These are phyloP conservation scores for Pituophis catenifer DNA, from an alignment of 2,113 vertebrate genomes.

Conservation along the genomic window DNA sequence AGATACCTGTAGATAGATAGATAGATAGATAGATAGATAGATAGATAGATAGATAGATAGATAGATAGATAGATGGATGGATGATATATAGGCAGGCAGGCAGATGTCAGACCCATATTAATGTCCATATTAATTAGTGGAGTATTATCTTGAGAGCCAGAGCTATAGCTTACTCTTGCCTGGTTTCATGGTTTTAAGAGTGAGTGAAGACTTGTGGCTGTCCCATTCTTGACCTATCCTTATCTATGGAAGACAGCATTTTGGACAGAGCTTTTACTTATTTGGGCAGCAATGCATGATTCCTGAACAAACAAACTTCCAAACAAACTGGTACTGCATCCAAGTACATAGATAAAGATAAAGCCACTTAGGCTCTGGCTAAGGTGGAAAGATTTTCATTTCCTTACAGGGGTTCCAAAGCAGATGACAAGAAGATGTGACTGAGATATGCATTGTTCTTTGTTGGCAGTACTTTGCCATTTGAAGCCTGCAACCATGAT, in stretches of 20 bases:
- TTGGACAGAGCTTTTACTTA: background rate
- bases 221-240: background rate
- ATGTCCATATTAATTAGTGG: background rate
- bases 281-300: background rate
- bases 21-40: too few relatives aligned
- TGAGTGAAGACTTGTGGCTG: background rate
- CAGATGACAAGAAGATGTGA: background rate
- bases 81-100: too few relatives aligned
- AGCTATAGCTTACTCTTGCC: too few relatives aligned
- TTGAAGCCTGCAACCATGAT: background rate
- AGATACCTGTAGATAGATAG: too few relatives aligned
- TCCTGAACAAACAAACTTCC: background rate
- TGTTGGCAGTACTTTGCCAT: background rate
- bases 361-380: background rate
- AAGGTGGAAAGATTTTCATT: background rate
- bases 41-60: too few relatives aligned
- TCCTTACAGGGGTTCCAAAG: too few relatives aligned
- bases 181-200: background rate
- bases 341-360: background rate
- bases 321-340: background rate
- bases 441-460: background rate
- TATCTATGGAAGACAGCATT: background rate
- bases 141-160: background rate
- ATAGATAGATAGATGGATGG: too few relatives aligned
- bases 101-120: too few relatives aligned